Evolutionary conservation across 37 sponge, comb jelly and placozoan species (phyloP), one percentile per base, ranked within the genome.

Genomic region (Eunapius fragilis): DNA sequence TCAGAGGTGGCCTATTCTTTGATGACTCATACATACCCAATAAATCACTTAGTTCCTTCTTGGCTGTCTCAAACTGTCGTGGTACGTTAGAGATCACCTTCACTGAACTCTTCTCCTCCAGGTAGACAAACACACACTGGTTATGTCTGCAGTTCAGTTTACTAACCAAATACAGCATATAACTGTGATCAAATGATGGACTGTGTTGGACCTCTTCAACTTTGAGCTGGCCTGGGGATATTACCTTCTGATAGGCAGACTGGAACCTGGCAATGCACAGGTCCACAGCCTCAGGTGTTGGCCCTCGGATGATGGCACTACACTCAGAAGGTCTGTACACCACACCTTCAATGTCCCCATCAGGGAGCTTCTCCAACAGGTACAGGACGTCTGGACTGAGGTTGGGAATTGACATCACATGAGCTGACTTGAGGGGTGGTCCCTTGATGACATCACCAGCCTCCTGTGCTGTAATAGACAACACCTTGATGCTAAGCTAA

Each of bases 31-130:
- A 10, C 14, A 12, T 58, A 14, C 13, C 41, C 35, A 82, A 72
- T 25, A 1, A 19, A 25, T 83, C 82, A 2, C 5, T 38, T 23
- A 88, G 78, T 5, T 77, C 30, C 58, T 77, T 88, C 45, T 83
- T 88, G 27, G 84, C 89, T 72, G 69, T 78, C 9, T 88, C 89
- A 78, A 78, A 83, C 41, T 88, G 89, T 26, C 89, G 89, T 35
- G 88, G 81, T 24, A 84, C 77, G 0, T 11, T 76, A 27, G 84
- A 88, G 34, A 88, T 37, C 9, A 88, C 31, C n/a, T 31, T 82
- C 10, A 88, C 77, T 11, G 10, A 27, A 2, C 68, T 33, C 25
- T 26, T 19, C 5, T 82, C 69, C 50, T 83, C 83, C 14, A 37
- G 2, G 22, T 58, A 58, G 58, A 69, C 6, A 41, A 85, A 85